Conservation (phyloP, 92 coral and sea anemone genomes). For the Isaurus tuberculatus region DNA sequence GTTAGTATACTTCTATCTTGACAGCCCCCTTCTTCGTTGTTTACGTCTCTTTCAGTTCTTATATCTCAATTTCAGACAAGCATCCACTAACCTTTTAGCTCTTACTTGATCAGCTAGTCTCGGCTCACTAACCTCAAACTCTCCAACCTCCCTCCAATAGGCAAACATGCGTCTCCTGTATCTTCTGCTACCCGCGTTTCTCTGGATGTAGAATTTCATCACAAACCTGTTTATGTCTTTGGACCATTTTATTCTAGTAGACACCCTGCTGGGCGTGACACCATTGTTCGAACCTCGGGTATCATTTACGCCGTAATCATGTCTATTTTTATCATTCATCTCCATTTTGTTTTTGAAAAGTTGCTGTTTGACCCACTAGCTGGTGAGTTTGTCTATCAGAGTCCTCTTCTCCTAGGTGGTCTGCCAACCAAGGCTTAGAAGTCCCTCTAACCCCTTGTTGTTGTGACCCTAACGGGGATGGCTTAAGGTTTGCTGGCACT, state of each 20-base stretch:
- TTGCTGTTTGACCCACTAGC: conserved; percentile 10
- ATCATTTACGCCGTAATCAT: neutral
- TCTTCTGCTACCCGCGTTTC: conserved; percentile 17
- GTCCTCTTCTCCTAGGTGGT: conserved; percentile 17
- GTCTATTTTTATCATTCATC: neutral
- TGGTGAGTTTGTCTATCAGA: neutral
- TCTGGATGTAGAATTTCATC: conserved; percentile 33
- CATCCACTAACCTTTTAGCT: conserved; percentile 16
- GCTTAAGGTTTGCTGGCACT: too few relatives aligned
- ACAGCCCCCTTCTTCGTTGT: neutral
- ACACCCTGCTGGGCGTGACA: conserved; percentile 48
- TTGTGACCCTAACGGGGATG: too few relatives aligned
- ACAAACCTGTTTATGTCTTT: conserved; percentile 23
- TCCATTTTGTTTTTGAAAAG: neutral
- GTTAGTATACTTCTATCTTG: neutral
- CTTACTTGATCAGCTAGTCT: conserved; percentile 23
- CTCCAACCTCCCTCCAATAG: conserved; percentile 43
- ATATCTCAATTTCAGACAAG: conserved; percentile 7
- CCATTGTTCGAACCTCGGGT: neutral
- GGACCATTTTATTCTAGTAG: conserved; percentile 41
- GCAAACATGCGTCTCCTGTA: conserved; percentile 30
- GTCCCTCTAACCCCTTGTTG: too few relatives aligned
- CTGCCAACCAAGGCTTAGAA: conserved; percentile 12
- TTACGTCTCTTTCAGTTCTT: neutral
- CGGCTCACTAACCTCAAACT: conserved; percentile 28